Evolutionary conservation across 2,113 vertebrate genomes (phyloP), one percentile per base, ranked within the genome.

Genomic region (Anthoscopus minutus): DNA sequence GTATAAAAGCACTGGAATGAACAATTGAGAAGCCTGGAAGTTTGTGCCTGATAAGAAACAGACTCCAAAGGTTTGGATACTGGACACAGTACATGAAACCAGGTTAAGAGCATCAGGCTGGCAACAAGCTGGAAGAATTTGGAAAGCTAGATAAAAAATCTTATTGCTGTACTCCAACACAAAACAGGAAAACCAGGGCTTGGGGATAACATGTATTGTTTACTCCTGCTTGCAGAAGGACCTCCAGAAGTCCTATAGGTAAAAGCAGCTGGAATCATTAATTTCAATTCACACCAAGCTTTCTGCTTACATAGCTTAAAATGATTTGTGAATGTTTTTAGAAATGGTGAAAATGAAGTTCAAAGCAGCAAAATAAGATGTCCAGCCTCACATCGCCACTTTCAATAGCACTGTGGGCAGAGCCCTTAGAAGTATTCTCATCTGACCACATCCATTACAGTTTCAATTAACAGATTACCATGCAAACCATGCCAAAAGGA

Each of bases 401-500:
- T 47, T 70, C 23, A 89, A 64, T 19, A 88, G 71, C 60, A 35
- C 64, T 64, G 71, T 66, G 60, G 71, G 81, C 81, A 88, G 79
- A 78, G 56, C 51, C 38, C 71, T 76, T 17, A 60, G 70, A 58
- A 89, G 51, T 62, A 86, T 83, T 81, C 92, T 93, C 79, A 77
- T 78, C 47, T 86, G 74, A 85, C 96, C 57, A 2, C 58, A 88
- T 56, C 89, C 42, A 85, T 72, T 89, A n/a, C 24, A 35, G 27
- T 66, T 80, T 47, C 89, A 95, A 90, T 83, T 93, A 92, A 93
- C 17, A 94, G 76, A 92, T 88, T 47, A 92, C 64, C 76, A 74
- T 5, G 28, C 88, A 78, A 87, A 73, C 40, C 37, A 57, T 31
- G 82, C 64, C 85, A 86, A 64, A 90, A 85, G 21, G 22, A 80